Percentiles rank a stretch among this genome's conserved stretches.
These are phyloP conservation scores for Pungitius pungitius DNA, from an alignment of 2,113 vertebrate genomes.

Conservation along the genomic window DNA sequence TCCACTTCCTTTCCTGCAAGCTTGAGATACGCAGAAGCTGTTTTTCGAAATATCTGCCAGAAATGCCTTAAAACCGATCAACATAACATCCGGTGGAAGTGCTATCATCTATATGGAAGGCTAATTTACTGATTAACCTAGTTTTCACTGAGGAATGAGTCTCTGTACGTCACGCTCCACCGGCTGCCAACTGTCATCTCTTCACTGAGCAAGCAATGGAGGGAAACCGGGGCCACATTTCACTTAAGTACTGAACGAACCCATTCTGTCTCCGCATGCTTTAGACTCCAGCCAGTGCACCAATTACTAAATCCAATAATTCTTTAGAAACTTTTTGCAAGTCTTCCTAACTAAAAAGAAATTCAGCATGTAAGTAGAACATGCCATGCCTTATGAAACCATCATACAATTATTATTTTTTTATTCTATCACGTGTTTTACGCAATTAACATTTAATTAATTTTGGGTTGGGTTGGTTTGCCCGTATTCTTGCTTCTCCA, in stretches of 20 bases:
- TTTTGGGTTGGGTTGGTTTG: not conserved
- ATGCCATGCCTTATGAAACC: not conserved
- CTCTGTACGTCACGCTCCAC: not conserved
- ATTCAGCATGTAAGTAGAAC: not conserved
- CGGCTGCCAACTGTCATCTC: constrained; percentile 46
- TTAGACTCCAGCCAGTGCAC: constrained; percentile 17
- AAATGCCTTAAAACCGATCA: constrained; percentile 33
- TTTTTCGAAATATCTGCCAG: constrained; percentile 15
- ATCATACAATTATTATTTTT: not conserved
- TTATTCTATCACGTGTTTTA: not conserved
- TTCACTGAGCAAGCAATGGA: constrained; percentile 23
- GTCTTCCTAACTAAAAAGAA: not conserved
- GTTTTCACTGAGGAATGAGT: constrained; percentile 50
- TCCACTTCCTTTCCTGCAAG: constrained; percentile 5
- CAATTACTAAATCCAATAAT: constrained; percentile 5
- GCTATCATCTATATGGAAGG: constrained; percentile 41
- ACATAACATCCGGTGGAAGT: constrained; percentile 14
- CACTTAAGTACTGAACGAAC: constrained; percentile 22
- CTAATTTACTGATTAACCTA: constrained; percentile 53
- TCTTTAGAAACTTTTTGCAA: not conserved
- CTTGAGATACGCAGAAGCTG: constrained; percentile 17
- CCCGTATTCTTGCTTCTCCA: not conserved
- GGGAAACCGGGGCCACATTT: constrained; percentile 31
- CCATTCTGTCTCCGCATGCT: constrained; percentile 13
- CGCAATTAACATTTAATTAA: not conserved